Base-by-base conservation (phyloP, 1,140 invertebrate genomes). In the Drosophila sturtevanti region DNA sequence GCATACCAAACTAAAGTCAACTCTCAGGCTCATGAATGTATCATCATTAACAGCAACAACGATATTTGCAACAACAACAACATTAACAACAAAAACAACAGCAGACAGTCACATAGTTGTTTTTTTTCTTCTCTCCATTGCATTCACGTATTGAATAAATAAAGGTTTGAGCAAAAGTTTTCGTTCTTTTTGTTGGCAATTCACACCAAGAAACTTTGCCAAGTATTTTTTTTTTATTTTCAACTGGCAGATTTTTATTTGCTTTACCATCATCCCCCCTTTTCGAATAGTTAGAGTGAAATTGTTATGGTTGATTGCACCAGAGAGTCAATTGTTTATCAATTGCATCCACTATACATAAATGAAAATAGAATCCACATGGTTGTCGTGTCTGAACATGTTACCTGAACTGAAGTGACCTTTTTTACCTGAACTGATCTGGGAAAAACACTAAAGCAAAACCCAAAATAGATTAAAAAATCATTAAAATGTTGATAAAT, bases 311-410 rank as follows among this genome's bases (percentile, higher is more conserved):
- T 75, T 87, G 75, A 82, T 82, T 86, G 82, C 82, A 82, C 76
- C 34, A 63, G 41, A 87, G 76, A 87, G 84, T 86, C 82, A 86
- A 86, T 86, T 86, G 82, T 86, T 86, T 86, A 86, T 76, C 82
- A 89, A 86, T 86, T 89, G 75, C 60, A 65, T 70, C 64, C 68
- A 74, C 64, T 67, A 24, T n/a, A 60, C 12, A 35, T 68, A 12
- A 37, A 67, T 51, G 54, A 27, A 69, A 41, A 71, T 79, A 64
- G 24, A 68, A 70, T 85, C 82, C 81, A 87, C 68, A 71, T 41
- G 63, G 41, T 77, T 73, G 66, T 80, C 77, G 67, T 77, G 79
- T 62, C 27, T 31, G 27, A 31, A 1, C 27, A 31, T 65, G 51
- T 55, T 77, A 77, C 73, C 74, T 77, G 74, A 69, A 64, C 11